Evolutionary conservation across 2,797 vertebrate genomes (phyloP).

Genomic region (Poeciliopsis gracilis): DNA sequence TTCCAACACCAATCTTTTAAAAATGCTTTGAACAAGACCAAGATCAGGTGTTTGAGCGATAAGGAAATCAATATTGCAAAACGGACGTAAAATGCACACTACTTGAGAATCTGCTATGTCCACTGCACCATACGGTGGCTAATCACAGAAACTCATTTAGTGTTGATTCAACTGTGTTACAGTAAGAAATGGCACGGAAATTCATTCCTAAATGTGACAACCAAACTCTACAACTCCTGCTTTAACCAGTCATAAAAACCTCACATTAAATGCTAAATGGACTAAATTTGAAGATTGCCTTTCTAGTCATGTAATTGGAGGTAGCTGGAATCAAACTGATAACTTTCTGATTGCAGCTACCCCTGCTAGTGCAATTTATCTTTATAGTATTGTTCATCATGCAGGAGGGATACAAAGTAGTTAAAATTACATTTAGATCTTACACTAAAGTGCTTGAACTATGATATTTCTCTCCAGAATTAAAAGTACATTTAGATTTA

Average conservation of each 20-base stretch:
- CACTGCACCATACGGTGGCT: neutral
- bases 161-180: neutral
- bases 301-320: no score
- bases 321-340: neutral
- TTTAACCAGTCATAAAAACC: neutral
- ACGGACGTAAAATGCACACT: neutral
- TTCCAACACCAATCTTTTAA: neutral
- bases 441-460: neutral
- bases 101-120: neutral
- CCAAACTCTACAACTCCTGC: neutral
- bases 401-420: neutral
- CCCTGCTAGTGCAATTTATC: neutral
- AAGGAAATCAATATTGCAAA: neutral
- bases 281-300: neutral
- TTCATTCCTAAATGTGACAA: neutral
- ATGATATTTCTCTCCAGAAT: neutral
- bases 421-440: neutral
- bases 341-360: neutral
- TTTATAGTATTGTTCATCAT: neutral
- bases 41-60: neutral
- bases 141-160: neutral
- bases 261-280: neutral
- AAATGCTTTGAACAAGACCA: neutral
- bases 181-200: neutral
- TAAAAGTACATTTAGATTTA: neutral